phyloP scores from a whole-genome alignment of 1,140 invertebrate genomes.

The Plodia interpunctella region DNA sequence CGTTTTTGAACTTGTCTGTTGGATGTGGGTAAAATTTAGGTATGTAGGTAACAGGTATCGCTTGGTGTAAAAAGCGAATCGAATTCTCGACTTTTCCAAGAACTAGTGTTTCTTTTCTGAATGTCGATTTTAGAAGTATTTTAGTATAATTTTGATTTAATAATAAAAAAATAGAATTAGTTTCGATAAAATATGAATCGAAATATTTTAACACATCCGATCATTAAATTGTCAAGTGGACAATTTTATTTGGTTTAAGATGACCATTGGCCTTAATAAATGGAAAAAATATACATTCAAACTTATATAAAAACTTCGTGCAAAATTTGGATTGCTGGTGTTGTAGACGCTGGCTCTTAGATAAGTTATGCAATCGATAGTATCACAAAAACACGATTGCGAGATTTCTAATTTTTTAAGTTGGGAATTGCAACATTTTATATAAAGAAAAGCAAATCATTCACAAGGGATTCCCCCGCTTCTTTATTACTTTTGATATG shows the following conservation, averaged over 20 bases:
- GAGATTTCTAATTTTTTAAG: neutral
- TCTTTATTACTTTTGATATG: neutral
- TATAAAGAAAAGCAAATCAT: neutral
- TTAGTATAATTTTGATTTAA: no score
- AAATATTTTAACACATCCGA: no score
- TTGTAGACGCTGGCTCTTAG: neutral
- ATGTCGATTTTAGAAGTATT: no score
- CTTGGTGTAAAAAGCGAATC: neutral
- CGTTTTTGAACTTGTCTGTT: conserved; percentile 33
- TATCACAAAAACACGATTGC: neutral
- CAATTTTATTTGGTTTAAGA: no score
- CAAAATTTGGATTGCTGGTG: conserved; percentile 1
- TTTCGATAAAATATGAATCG: no score
- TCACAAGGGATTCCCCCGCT: neutral
- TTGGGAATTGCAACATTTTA: neutral
- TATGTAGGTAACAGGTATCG: neutral
- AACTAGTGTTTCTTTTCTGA: neutral
- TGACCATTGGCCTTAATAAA: neutral
- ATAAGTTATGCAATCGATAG: neutral
- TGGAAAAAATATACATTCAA: neutral
- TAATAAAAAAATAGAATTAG: no score
- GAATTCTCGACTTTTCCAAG: conserved; percentile 62
- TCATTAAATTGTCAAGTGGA: no score
- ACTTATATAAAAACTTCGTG: neutral
- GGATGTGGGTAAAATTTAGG: conserved; percentile 10